A percentile compares a stretch with the other conserved stretches of the same genome.
phyloP scores from a whole-genome alignment of 37 sponge, comb jelly and placozoan species.

The Ephydatia muelleri region DNA sequence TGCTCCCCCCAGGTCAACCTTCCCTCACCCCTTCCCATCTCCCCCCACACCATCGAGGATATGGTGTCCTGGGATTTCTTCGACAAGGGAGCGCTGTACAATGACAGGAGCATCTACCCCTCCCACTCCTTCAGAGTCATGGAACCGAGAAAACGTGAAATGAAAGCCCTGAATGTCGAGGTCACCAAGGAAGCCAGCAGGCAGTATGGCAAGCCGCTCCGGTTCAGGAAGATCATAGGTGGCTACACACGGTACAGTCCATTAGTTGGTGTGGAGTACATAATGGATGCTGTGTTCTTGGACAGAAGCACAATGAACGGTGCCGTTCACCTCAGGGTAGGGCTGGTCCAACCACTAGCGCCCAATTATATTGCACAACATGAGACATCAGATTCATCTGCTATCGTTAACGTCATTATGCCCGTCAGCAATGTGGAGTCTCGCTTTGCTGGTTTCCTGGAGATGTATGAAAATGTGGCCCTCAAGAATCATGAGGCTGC shows the following conservation, averaged over 20 bases:
- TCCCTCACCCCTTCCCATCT: neutral
- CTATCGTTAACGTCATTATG: constrained; percentile 40
- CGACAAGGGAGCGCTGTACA: constrained; percentile 11
- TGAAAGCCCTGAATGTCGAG: constrained; percentile 13
- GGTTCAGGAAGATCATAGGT: constrained; percentile 50
- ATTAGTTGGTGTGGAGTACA: constrained; percentile 51
- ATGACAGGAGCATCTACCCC: constrained; percentile 8
- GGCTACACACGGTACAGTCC: constrained; percentile 70
- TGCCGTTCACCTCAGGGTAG: constrained; percentile 23
- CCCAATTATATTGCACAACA: constrained; percentile 20
- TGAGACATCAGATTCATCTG: neutral
- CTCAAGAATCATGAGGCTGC: constrained; percentile 18
- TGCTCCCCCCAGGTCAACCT: neutral
- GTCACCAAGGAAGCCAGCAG: constrained; percentile 18
- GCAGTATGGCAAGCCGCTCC: constrained; percentile 18
- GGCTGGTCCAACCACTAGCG: constrained; percentile 52
- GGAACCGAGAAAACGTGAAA: neutral
- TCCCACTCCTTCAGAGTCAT: neutral
- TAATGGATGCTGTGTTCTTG: constrained; percentile 38
- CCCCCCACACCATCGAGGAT: constrained; percentile 21
- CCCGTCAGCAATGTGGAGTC: constrained; percentile 49
- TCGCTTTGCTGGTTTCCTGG: constrained; percentile 56
- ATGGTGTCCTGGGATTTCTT: constrained; percentile 46
- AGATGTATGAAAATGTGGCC: constrained; percentile 45
- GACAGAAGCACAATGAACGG: neutral